A percentile compares a stretch with the other conserved stretches of the same genome.
phyloP scores from a whole-genome alignment of 2,113 vertebrate species.

The Zootoca vivipara region DNA sequence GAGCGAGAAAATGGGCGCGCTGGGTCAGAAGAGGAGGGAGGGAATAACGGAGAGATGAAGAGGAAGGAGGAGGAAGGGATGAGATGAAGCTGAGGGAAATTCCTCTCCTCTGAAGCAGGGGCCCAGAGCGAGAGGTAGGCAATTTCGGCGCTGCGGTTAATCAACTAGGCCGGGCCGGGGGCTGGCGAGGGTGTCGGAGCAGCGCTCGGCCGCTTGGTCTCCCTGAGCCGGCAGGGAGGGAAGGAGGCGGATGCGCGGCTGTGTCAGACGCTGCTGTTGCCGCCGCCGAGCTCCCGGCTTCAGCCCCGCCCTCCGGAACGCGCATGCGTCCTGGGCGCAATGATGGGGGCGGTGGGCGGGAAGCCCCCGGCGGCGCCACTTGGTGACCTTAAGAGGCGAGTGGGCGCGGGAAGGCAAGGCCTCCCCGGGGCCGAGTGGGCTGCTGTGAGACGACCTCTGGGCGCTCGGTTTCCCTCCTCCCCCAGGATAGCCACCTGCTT shows the following conservation, averaged over 20 bases:
- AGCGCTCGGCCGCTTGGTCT: not conserved
- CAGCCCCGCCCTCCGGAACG: not conserved
- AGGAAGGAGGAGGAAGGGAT: too few species aligned
- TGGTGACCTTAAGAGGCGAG: not conserved
- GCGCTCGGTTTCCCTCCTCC: not conserved
- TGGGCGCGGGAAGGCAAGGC: not conserved
- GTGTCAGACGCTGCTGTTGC: not conserved
- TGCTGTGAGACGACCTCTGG: too few species aligned
- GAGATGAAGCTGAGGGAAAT: not conserved
- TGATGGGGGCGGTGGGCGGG: not conserved
- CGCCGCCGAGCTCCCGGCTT: not conserved
- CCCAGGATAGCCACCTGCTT: not conserved
- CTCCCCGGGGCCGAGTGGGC: too few species aligned
- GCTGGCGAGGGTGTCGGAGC: not conserved
- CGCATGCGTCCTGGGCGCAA: not conserved
- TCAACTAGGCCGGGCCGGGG: not conserved
- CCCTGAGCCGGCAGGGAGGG: not conserved
- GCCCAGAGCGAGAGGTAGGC: not conserved
- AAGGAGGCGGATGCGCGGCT: not conserved
- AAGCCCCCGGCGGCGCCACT: not conserved
- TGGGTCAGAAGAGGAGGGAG: fast-evolving
- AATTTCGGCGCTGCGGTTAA: not conserved
- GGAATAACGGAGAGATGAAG: not conserved
- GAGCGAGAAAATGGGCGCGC: not conserved
- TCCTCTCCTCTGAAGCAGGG: not conserved